Conservation (phyloP, 2,888 invertebrate species). For the Cartodere bifasciata region DNA sequence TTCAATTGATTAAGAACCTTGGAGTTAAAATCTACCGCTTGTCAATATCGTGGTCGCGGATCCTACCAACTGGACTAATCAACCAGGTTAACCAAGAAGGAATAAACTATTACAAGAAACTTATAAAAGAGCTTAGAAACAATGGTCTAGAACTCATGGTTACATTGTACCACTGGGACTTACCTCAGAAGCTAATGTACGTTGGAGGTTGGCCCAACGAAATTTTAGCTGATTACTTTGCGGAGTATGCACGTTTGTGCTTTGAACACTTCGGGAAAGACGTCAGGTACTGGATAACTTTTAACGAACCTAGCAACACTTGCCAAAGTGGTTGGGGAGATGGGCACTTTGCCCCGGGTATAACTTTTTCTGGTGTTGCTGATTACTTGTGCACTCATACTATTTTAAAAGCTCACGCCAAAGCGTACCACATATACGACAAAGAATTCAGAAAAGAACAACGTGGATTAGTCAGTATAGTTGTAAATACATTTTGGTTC, state of each 20-base stretch:
- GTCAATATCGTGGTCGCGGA: slow-evolving; percentile 63
- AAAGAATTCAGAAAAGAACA: slow-evolving; percentile 33
- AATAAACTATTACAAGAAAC: slow-evolving; percentile 60
- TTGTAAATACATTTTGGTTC: slow-evolving; percentile 39
- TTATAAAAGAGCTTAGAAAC: slow-evolving; percentile 54
- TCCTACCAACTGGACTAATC: slow-evolving; percentile 56
- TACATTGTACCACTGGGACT: slow-evolving; percentile 55
- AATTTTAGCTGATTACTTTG: slow-evolving; percentile 45
- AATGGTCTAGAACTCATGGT: slow-evolving; percentile 43
- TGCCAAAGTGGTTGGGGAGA: slow-evolving; percentile 28
- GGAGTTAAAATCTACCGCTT: slow-evolving; percentile 58
- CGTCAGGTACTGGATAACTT: slow-evolving; percentile 41
- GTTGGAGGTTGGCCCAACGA: slow-evolving; percentile 58
- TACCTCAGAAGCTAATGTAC: slow-evolving; percentile 43
- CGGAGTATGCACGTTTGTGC: slow-evolving; percentile 44
- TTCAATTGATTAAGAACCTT: slow-evolving; percentile 46
- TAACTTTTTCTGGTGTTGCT: slow-evolving; percentile 39
- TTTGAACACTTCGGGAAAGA: slow-evolving; percentile 26
- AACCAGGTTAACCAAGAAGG: slow-evolving; percentile 56
- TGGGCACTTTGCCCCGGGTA: slow-evolving; percentile 36
- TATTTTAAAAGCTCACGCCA: slow-evolving; percentile 50
- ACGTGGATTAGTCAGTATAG: slow-evolving; percentile 38
- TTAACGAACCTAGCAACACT: slow-evolving; percentile 38
- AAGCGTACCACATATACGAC: slow-evolving; percentile 46
- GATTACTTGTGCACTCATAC: slow-evolving; percentile 52